Evolutionary conservation across 2,797 vertebrate genomes (phyloP).

Genomic region (Cyprinodon diabolis): DNA sequence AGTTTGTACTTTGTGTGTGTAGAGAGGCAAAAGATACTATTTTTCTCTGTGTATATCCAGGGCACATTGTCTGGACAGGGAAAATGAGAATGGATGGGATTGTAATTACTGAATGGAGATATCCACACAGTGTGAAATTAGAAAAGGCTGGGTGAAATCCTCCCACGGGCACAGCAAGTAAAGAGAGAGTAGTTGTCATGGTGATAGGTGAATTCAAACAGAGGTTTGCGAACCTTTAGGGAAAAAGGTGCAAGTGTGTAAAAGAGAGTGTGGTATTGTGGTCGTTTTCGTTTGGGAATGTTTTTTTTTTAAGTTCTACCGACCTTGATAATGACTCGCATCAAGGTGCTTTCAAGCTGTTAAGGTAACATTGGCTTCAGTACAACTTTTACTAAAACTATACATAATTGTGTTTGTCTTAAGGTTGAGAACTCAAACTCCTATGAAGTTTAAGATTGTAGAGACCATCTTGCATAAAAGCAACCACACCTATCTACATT

Average conservation of each 20-base stretch:
- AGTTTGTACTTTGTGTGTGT: slow-evolving; percentile 33
- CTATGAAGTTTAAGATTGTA: not conserved
- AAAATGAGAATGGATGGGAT: slow-evolving; percentile 80
- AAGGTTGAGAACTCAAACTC: not conserved
- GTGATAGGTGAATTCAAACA: slow-evolving; percentile 76
- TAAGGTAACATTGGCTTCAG: not conserved
- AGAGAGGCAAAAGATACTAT: slow-evolving; percentile 40
- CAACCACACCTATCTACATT: not conserved
- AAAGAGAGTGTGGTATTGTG: slow-evolving; percentile 12
- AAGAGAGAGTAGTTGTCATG: slow-evolving; percentile 78
- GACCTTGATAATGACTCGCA: slow-evolving; percentile 62
- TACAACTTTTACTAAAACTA: slow-evolving; percentile 16
- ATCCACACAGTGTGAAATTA: slow-evolving; percentile 83
- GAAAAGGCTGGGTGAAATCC: slow-evolving; percentile 73
- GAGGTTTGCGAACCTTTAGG: slow-evolving; percentile 68
- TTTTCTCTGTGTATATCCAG: slow-evolving; percentile 61
- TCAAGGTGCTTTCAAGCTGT: slow-evolving; percentile 41
- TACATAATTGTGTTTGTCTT: not conserved
- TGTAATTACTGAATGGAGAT: slow-evolving; percentile 81
- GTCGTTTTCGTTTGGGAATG: slow-evolving; percentile 39
- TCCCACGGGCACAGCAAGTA: slow-evolving; percentile 71
- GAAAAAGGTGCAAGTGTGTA: slow-evolving; percentile 55
- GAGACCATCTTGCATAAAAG: not conserved
- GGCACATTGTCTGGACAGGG: slow-evolving; percentile 74
- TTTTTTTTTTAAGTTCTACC: slow-evolving; percentile 51